Base-by-base conservation (phyloP, 2,888 invertebrate species). In the Himalopsyche tibetana region DNA sequence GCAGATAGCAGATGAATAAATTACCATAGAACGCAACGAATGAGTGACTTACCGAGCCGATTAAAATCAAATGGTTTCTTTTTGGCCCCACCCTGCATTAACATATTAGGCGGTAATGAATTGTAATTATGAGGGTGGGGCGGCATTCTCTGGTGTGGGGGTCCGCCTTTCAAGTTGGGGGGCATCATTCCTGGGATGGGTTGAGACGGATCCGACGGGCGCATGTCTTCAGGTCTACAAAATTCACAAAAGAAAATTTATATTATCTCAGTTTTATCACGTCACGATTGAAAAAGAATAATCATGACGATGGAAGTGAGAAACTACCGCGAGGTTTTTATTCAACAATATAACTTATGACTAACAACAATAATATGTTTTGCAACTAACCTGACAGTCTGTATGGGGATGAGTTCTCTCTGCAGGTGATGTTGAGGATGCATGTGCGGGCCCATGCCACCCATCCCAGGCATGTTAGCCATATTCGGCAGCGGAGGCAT, bases 351-450 rank as follows among this genome's bases (percentile, higher is more conserved):
- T 15, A 51, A 15, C 5, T 51, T 28, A 28, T 28, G 28, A 28
- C 28, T 28, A 28, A 28, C 28, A 15, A 63, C 2, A 63, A 63
- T 19, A 1, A 28, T 0, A 0, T 11, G 11, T 63, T 63, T 63
- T 63, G 40, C 8, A 19, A 63, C 84, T 79, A 42, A 93, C 93
- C 92, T 92, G 12, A 94, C 93, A 0, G 95, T 95, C 28, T 97
- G 97, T 89, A 98, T 97, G 45, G 96, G 96, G 81, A 97, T 96
- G 28, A 96, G 91, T 91, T 96, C 96, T 40, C 96, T 92, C 89
- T 95, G 95, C 2, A 93, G 89, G 79, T 55, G 92, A 91, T 82
- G 92, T 90, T 88, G 90, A 82, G 88, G 92, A 89, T 81, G 92
- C 90, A 17, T 81, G 88, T 80, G 84, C 28, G 19, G 55, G 79